A percentile compares a stretch with the other conserved stretches of the same genome.
Conservation (phyloP, 2,113 vertebrate species). For the Plotosus lineatus region DNA sequence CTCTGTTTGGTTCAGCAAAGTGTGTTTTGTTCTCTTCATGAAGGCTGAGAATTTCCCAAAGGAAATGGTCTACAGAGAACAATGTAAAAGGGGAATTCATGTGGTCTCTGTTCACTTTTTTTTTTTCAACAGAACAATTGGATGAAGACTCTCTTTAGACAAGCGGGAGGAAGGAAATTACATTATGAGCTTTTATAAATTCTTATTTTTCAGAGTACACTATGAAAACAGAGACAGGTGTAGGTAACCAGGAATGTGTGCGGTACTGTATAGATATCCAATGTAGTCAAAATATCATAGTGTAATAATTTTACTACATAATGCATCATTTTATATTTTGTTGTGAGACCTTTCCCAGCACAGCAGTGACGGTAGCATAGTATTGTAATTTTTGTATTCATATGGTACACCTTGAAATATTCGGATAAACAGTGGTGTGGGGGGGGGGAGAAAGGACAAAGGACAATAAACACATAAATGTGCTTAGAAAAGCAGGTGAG, state of each 20-base stretch:
- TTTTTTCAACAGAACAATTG: slow-evolving; percentile 35
- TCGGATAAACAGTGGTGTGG: background rate
- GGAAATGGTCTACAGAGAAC: slow-evolving; percentile 68
- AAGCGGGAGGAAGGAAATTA: slow-evolving; percentile 14
- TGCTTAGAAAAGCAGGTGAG: background rate
- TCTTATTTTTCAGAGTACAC: background rate
- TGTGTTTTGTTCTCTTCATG: background rate
- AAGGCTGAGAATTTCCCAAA: slow-evolving; percentile 67
- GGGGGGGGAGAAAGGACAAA: background rate
- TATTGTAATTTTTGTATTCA: background rate
- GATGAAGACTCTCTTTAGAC: slow-evolving; percentile 52
- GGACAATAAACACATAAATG: background rate
- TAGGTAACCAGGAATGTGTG: background rate
- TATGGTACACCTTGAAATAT: background rate
- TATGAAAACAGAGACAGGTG: slow-evolving; percentile 3
- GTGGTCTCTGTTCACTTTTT: slow-evolving; percentile 25
- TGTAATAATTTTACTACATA: background rate
- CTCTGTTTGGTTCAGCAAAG: slow-evolving; percentile 30
- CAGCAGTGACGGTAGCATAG: background rate
- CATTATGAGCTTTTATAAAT: slow-evolving; percentile 3
- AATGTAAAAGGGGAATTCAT: slow-evolving; percentile 70
- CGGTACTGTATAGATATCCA: background rate
- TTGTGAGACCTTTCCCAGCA: background rate
- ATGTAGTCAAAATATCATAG: background rate
- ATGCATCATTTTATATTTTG: background rate